A percentile compares a stretch with the other conserved stretches of the same genome.
These are phyloP conservation scores for Amphiura filiformis DNA, from an alignment of 35 echinoderm and acorn worm species.

Conservation along the genomic window DNA sequence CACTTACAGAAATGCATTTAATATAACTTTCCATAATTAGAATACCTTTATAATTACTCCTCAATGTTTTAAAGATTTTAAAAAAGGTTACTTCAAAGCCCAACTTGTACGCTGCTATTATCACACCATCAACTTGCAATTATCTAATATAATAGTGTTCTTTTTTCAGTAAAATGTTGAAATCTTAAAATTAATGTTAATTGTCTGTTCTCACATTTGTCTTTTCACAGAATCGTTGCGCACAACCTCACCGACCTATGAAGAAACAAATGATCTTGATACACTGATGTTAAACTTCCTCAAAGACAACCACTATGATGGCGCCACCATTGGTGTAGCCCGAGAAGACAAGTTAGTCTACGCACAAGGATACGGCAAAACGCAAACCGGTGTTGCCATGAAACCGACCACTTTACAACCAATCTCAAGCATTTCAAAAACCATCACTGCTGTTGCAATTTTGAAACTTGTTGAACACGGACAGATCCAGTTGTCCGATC, in stretches of 20 bases:
- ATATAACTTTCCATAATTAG: too few species aligned
- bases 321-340: slow-evolving; percentile 71
- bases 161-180: too few species aligned
- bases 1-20: too few species aligned
- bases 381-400: slow-evolving; percentile 37
- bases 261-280: slow-evolving; percentile 44
- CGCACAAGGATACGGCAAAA: slow-evolving; percentile 75
- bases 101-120: too few species aligned
- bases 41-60: too few species aligned
- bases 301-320: slow-evolving; percentile 72
- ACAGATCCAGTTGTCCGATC: slow-evolving; percentile 47
- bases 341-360: slow-evolving; percentile 54
- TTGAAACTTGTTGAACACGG: slow-evolving; percentile 73
- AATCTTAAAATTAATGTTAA: too few species aligned
- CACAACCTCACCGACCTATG: slow-evolving; percentile 29
- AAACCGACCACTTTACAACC: slow-evolving; percentile 66
- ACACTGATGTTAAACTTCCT: slow-evolving; percentile 54
- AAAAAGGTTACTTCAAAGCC: too few species aligned
- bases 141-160: too few species aligned
- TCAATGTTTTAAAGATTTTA: too few species aligned
- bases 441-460: slow-evolving; percentile 81
- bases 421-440: slow-evolving; percentile 92
- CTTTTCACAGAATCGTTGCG: slow-evolving; percentile 50
- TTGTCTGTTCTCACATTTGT: slow-evolving; percentile 9
- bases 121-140: too few species aligned